A percentile compares a stretch with the other conserved stretches of the same genome.
These are phyloP conservation scores for Semibalanus balanoides DNA, from an alignment of 1,140 invertebrate species.

Conservation along the genomic window DNA sequence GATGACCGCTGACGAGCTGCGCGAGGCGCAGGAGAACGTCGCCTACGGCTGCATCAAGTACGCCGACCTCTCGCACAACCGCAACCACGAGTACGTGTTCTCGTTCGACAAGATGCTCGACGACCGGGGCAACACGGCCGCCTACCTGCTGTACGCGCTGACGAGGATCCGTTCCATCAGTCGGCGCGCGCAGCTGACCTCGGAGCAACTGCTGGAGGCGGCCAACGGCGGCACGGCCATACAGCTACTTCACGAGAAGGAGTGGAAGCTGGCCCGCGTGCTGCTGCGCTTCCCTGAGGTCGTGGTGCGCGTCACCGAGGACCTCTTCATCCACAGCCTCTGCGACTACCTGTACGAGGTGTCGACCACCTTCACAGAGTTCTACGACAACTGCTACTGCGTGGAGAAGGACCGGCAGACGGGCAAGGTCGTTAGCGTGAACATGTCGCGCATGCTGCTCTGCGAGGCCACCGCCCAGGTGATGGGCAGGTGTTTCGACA, in stretches of 20 bases:
- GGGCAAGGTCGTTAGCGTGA: conserved; percentile 64
- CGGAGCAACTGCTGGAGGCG: conserved; percentile 33
- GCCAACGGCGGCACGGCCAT: conserved; percentile 41
- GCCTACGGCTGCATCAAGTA: conserved; percentile 99
- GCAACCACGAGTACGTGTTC: conserved; percentile 91
- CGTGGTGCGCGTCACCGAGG: conserved; percentile 62
- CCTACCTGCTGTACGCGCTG: conserved; percentile 90
- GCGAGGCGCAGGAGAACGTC: conserved; percentile 69
- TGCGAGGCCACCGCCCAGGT: conserved; percentile 83
- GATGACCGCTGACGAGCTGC: conserved; percentile 66
- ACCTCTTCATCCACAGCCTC: conserved; percentile 72
- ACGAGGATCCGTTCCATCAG: conserved; percentile 88
- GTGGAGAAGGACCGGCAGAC: conserved; percentile 62
- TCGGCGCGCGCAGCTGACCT: conserved; percentile 27
- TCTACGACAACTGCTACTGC: conserved; percentile 96
- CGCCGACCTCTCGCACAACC: conserved; percentile 86
- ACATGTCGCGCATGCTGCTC: conserved; percentile 72
- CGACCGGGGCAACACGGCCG: conserved; percentile 96
- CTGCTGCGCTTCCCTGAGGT: conserved; percentile 76
- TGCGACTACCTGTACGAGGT: conserved; percentile 96
- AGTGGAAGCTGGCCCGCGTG: conserved; percentile 73
- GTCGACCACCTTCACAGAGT: conserved; percentile 77
- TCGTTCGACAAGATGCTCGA: conserved; percentile 99
- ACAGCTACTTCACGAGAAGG: conserved; percentile 72
- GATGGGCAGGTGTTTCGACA: conserved; percentile 69